A percentile compares a stretch with the other conserved stretches of the same genome.
These are phyloP conservation scores for Cantharis nigra DNA, from an alignment of 2,888 invertebrate species.

Conservation along the genomic window DNA sequence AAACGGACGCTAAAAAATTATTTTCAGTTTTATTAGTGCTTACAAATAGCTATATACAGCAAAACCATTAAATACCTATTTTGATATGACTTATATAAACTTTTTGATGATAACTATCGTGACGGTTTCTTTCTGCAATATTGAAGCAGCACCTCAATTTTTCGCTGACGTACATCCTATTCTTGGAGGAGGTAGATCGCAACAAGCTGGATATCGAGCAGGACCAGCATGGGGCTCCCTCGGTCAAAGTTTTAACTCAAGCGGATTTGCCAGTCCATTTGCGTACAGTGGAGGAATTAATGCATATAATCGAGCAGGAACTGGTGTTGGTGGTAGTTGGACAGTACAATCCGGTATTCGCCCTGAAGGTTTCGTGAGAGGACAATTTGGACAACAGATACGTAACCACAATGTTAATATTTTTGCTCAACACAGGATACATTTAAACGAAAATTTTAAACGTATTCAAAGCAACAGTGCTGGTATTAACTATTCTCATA, in stretches of 20 bases:
- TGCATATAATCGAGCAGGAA: not conserved
- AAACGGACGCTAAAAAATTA: not conserved
- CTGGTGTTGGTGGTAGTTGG: not conserved
- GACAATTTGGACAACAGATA: not conserved
- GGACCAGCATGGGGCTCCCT: conserved; percentile 27
- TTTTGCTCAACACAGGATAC: no score
- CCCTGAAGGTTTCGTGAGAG: conserved; percentile 7
- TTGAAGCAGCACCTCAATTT: conserved; percentile 3
- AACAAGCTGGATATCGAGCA: conserved; percentile 13
- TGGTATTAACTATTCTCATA: no score
- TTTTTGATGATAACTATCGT: not conserved
- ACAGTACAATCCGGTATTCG: conserved; percentile 6
- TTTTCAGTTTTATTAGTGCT: no score
- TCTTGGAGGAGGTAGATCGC: conserved; percentile 6
- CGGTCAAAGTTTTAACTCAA: conserved; percentile 7
- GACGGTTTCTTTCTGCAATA: not conserved
- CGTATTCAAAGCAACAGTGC: no score
- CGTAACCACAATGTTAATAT: conserved; percentile 3
- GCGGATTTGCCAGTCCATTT: conserved; percentile 10
- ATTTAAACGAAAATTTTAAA: no score
- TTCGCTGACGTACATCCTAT: conserved; percentile 10
- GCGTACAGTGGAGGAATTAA: conserved; percentile 8
- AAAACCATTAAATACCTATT: no score
- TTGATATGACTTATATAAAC: not conserved
- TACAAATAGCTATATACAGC: no score